Percentiles rank a stretch among this genome's conserved stretches.
Conservation (phyloP, 2,888 invertebrate genomes). For the Pseudococcus longispinus region DNA sequence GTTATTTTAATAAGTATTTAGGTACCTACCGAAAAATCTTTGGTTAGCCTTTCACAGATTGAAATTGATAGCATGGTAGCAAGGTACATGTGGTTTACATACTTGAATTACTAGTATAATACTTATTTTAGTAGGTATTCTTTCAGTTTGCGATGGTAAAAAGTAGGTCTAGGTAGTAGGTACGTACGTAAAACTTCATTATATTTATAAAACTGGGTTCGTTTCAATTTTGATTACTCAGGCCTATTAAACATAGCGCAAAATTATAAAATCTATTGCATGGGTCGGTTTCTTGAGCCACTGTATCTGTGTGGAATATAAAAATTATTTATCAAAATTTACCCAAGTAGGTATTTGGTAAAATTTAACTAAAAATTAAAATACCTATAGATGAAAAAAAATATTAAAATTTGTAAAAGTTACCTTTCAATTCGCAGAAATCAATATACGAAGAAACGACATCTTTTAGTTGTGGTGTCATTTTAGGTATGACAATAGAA, state of each 20-base stretch:
- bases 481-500: background rate
- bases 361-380: no score
- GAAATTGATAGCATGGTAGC: no score
- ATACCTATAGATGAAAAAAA: no score
- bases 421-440: background rate
- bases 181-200: background rate
- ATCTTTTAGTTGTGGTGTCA: background rate
- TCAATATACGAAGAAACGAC: background rate
- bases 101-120: no score
- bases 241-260: background rate
- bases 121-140: no score
- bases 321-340: background rate
- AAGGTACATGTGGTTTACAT: no score
- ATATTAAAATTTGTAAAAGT: background rate
- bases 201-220: background rate
- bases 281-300: constrained; percentile 26
- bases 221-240: background rate
- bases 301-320: background rate
- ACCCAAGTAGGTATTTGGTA: no score
- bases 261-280: constrained; percentile 39
- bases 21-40: no score
- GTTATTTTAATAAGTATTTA: no score
- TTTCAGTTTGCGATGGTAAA: background rate
- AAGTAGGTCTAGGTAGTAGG: no score
- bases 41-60: no score